phyloP scores from a whole-genome alignment of 2,888 invertebrate species.

The Mythimna impura region DNA sequence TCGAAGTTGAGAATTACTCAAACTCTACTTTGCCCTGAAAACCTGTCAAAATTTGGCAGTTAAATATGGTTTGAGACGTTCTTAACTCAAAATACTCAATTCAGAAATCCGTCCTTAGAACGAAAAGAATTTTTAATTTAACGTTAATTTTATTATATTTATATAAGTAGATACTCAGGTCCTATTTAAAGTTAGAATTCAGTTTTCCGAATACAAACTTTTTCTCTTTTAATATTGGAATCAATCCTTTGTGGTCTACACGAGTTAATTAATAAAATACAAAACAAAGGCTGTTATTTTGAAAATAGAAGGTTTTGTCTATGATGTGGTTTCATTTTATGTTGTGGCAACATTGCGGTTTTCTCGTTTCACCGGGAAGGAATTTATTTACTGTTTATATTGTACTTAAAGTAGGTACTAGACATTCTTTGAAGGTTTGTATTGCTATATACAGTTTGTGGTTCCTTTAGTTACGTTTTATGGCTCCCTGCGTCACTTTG shows the following conservation, averaged over 20 bases:
- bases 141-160: too few relatives aligned
- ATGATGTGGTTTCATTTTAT: conserved; percentile 60
- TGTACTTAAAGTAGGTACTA: conserved; percentile 10
- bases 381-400: conserved; percentile 49
- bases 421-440: conserved; percentile 25
- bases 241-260: conserved; percentile 30
- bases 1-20: too few relatives aligned
- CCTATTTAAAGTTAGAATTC: neutral
- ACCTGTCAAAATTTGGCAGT: too few relatives aligned
- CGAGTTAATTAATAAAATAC: conserved; percentile 50
- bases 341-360: conserved; percentile 52
- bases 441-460: conserved; percentile 17
- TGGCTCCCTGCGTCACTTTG: neutral
- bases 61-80: too few relatives aligned
- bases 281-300: conserved; percentile 51
- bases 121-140: too few relatives aligned
- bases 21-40: too few relatives aligned
- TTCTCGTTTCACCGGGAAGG: conserved; percentile 29
- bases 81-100: too few relatives aligned
- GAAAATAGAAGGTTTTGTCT: conserved; percentile 41
- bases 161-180: too few relatives aligned
- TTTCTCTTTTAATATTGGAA: neutral
- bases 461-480: conserved; percentile 38
- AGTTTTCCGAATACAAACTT: conserved; percentile 16
- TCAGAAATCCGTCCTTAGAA: too few relatives aligned